These are phyloP conservation scores for Zaprionus obscuricornis DNA, from an alignment of 2,888 invertebrate species.

Conservation along the genomic window DNA sequence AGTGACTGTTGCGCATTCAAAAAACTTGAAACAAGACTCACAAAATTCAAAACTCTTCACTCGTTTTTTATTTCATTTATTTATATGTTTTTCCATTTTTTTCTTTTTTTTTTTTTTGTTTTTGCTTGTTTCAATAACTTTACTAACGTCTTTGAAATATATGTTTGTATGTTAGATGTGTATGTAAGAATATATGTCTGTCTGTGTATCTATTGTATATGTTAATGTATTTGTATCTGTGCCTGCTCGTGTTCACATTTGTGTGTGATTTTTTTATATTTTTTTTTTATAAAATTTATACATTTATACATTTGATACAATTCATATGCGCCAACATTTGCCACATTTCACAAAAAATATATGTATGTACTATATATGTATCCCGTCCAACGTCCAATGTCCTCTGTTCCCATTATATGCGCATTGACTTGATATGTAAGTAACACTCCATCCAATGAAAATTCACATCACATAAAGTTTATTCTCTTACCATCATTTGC, in stretches of 20 bases:
- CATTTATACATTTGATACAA: slow-evolving; percentile 40
- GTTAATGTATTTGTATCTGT: slow-evolving; percentile 9
- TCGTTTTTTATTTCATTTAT: too few relatives aligned
- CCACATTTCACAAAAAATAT: slow-evolving; percentile 34
- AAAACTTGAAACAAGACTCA: slow-evolving; percentile 14
- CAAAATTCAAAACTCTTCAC: slow-evolving; percentile 16
- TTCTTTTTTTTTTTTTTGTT: slow-evolving; percentile 45
- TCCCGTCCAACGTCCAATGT: too few relatives aligned
- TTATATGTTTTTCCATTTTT: slow-evolving; percentile 15
- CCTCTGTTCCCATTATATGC: too few relatives aligned
- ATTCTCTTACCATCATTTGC: slow-evolving; percentile 14
- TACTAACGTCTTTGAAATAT: slow-evolving; percentile 41
- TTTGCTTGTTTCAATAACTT: slow-evolving; percentile 48
- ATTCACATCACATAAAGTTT: slow-evolving; percentile 37
- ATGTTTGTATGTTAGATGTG: slow-evolving; percentile 11
- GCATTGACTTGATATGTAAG: too few relatives aligned
- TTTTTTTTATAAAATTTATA: slow-evolving; percentile 44
- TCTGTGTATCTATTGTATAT: slow-evolving; percentile 16
- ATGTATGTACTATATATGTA: too few relatives aligned
- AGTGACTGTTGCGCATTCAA: slow-evolving; percentile 30
- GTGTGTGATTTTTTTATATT: slow-evolving; percentile 33
- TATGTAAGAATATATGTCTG: too few relatives aligned
- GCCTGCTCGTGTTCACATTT: slow-evolving; percentile 20
- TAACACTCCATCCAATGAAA: slow-evolving; percentile 28
- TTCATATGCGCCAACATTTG: slow-evolving; percentile 48